Base-by-base conservation (phyloP, 1,140 invertebrate species). In the Formica selysi region DNA sequence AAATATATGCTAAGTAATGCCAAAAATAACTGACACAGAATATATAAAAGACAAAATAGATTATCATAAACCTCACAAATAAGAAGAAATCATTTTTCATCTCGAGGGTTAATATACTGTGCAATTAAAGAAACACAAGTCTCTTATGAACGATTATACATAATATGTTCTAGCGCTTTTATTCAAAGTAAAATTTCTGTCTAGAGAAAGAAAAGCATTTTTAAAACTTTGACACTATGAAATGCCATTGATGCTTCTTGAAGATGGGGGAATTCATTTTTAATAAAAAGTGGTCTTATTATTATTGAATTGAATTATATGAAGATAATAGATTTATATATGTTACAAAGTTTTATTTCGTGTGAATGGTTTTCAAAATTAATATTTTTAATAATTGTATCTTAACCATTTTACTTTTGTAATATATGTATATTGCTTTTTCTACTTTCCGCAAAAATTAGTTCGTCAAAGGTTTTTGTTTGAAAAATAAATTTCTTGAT, bases 51-150 rank as follows among this genome's bases (percentile, higher is more conserved):
- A n/a, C n/a, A n/a, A n/a, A n/a, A n/a, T n/a, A n/a, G n/a, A n/a
- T n/a, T n/a, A n/a, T n/a, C n/a, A n/a, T n/a, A n/a, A n/a, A n/a
- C n/a, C n/a, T n/a, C n/a, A n/a, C n/a, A n/a, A n/a, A n/a, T n/a
- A n/a, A n/a, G n/a, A n/a, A n/a, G n/a, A n/a, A n/a, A n/a, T 11
- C 26, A 71, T 81, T 81, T 81, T 71, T 8, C n/a, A 22, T 57
- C 19, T 41, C 22, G 68, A 81, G 51, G 36, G 16, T 29, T 71
- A 59, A 71, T 81, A 5, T 26, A 32, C 13, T 2, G 8, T 5
- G 51, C 19, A 73, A 81, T 81, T 71, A 81, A 73, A 36, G 16
- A 19, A 59, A 71, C 36, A 16, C 13, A 8, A 1, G 1, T 32
- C 32, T 32, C 5, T 81, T 59, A 71, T 3, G 11, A 6, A 19